Evolutionary conservation across 2,888 invertebrate genomes (phyloP), one percentile per base, ranked within the genome.

Genomic region (Andrena bicolor): DNA sequence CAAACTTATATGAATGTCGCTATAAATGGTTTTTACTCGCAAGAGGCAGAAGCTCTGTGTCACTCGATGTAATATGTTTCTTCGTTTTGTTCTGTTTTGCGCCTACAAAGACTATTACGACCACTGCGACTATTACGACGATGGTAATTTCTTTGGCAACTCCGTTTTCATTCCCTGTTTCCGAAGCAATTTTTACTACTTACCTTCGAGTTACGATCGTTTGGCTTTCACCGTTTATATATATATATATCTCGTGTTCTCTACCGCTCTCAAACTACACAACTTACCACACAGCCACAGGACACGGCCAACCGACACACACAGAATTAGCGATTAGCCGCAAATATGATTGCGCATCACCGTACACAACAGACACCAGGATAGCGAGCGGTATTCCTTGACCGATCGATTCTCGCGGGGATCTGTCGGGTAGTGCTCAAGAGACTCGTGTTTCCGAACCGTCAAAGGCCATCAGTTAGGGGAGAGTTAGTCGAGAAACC

Each of bases 91-190:
- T 93, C 92, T 93, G 90, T 93, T 93, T 90, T 93, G 92, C 93
- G 92, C 93, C 93, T 92, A 93, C 93, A 93, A 92, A 94, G 93
- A 94, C 92, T 93, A 94, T 94, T 93, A 93, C 92, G 93, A 93
- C 92, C 92, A 93, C 93, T 93, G 91, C 93, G 93, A 94, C 93
- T 93, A 93, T 94, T 94, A 94, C 92, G 93, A 93, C 92, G 92
- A 94, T 93, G 94, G 94, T 94, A 94, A 94, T 93, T 93, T 89
- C 91, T 90, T 91, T 92, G 87, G 91, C 91, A 88, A 88, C 86
- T 88, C 83, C 85, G 82, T 88, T 88, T 16, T 87, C 65, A 82
- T 77, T 78, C 84, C 87, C 83, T 79, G 68, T 76, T 76, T 80
- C 58, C 76, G 61, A 76, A 82, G 80, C 86, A 84, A 76, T 10